Base-by-base conservation (phyloP, 2,113 vertebrate genomes). In the Phylloscopus trochilus region DNA sequence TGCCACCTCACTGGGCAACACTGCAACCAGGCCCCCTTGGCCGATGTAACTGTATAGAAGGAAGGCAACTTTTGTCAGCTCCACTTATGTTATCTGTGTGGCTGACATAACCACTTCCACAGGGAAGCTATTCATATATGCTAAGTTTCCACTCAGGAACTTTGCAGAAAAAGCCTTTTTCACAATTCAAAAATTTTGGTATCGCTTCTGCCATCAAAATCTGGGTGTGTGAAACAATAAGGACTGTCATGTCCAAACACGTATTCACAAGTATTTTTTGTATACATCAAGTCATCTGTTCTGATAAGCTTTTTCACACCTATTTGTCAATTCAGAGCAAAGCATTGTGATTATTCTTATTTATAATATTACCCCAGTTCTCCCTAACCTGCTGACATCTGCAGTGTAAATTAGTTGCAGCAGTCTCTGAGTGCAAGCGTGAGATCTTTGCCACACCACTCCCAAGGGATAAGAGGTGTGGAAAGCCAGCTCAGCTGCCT, bases 231-330 rank as follows among this genome's bases (percentile, higher is more conserved):
- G 80, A 90, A 96, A 87, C 47, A 97, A 74, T 94, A 80, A 91
- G 73, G 27, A 83, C 59, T 96, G 63, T 79, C 53, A 37, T 39
- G 43, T 92, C 80, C 93, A 75, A 85, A 79, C 51, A 69, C 10
- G 6, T 92, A 46, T 63, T 91, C 60, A 85, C 53, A 87, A 89
- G 64, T 69, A 56, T 15, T 78, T 55, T 67, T 91, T 86, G 47
- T 51, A 31, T 93, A n/a, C 56, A 90, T 79, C 47, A 46, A 95
- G 49, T 83, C 95, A 97, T 96, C 91, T 97, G 77, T 85, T 97
- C 76, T 83, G 31, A 41, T 59, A 81, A 60, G 47, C 9, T 31
- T 84, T 89, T 90, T 91, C 64, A n/a, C 2, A 37, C 86, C 70
- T 81, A 22, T 83, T 17, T 60, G 47, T 62, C 56, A 83, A 56